Conservation (phyloP, 2,888 invertebrate genomes). For the Caenorhabditis macrosperma region DNA sequence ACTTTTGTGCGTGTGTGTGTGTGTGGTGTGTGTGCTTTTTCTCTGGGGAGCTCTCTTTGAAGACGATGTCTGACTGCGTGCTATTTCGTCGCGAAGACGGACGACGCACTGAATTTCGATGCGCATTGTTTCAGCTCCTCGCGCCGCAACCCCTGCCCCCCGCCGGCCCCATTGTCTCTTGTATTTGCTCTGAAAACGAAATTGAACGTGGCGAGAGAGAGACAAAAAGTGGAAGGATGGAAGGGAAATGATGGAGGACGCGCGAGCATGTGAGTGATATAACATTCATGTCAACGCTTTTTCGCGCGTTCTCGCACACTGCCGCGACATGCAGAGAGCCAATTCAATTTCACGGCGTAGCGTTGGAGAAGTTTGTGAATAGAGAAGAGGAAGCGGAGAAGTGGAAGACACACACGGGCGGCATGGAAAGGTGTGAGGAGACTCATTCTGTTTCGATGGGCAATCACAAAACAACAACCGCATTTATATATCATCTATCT, state of each 20-base stretch:
- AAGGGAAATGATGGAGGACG: constrained; percentile 15
- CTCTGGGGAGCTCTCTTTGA: constrained; percentile 36
- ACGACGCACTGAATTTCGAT: constrained; percentile 24
- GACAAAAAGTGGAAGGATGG: constrained; percentile 9
- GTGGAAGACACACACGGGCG: constrained; percentile 4
- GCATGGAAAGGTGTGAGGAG: constrained; percentile 23
- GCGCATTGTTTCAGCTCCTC: constrained; percentile 40
- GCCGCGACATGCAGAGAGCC: constrained; percentile 40
- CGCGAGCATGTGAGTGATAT: constrained; percentile 29
- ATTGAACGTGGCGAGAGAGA: constrained; percentile 1
- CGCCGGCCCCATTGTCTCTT: constrained; percentile 3
- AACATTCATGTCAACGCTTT: constrained; percentile 52
- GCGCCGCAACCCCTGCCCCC: constrained; percentile 6
- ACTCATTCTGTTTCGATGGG: background rate
- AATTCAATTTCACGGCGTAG: constrained; percentile 47
- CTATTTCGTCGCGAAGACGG: constrained; percentile 11
- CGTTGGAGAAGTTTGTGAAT: constrained; percentile 49
- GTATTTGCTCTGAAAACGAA: constrained; percentile 41
- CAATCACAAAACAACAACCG: background rate
- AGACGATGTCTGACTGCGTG: constrained; percentile 30
- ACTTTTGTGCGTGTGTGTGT: constrained; percentile 14
- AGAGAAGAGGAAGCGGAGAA: constrained; percentile 21
- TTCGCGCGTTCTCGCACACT: constrained; percentile 47
- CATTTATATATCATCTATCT: constrained; percentile 23
- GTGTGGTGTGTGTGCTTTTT: constrained; percentile 38